Evolutionary conservation across 1,140 invertebrate species (phyloP).

Genomic region (Mamestra configurata): DNA sequence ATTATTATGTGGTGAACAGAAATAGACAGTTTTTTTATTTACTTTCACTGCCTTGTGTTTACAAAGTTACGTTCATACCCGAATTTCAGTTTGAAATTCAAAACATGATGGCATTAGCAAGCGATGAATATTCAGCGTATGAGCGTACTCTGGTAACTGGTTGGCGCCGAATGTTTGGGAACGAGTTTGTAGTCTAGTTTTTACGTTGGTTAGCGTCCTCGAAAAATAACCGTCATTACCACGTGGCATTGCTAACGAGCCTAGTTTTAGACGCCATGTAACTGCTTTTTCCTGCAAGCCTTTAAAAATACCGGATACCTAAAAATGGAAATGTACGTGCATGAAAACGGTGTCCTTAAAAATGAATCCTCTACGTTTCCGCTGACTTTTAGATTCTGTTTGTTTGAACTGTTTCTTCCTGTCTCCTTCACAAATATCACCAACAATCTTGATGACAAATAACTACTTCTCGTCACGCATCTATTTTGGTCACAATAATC

Average conservation of each 20-base stretch:
- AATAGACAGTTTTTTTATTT: slow-evolving; percentile 52
- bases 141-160: slow-evolving; percentile 28
- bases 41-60: slow-evolving; percentile 53
- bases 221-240: slow-evolving; percentile 79
- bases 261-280: slow-evolving; percentile 55
- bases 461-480: slow-evolving; percentile 11
- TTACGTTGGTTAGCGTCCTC: slow-evolving; percentile 73
- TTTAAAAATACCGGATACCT: slow-evolving; percentile 47
- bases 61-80: neutral
- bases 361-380: slow-evolving; percentile 20
- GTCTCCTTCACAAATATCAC: slow-evolving; percentile 30
- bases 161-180: slow-evolving; percentile 58
- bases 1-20: slow-evolving; percentile 40
- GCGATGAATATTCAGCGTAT: slow-evolving; percentile 56
- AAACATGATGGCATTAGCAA: slow-evolving; percentile 55
- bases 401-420: slow-evolving; percentile 31
- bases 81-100: slow-evolving; percentile 51
- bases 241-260: slow-evolving; percentile 66
- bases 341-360: slow-evolving; percentile 16
- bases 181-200: slow-evolving; percentile 72
- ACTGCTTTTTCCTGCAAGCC: slow-evolving; percentile 40
- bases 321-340: slow-evolving; percentile 40
- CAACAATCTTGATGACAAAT: slow-evolving; percentile 34
- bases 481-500: slow-evolving; percentile 33
- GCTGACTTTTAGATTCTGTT: slow-evolving; percentile 7